Evolutionary conservation across 2,888 invertebrate genomes (phyloP).

Genomic region (Lymantria monacha): DNA sequence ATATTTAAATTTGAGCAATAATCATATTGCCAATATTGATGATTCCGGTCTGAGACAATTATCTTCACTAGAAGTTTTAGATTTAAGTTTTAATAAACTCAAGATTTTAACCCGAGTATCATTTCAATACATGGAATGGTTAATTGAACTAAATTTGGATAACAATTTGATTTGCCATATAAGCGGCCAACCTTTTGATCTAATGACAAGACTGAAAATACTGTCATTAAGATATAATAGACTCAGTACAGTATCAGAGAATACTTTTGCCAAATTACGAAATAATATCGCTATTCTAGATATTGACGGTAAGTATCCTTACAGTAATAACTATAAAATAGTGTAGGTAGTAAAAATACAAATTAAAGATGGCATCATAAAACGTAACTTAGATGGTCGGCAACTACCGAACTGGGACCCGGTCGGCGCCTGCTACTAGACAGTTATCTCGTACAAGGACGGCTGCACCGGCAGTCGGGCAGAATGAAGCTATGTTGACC

Average conservation of each 20-base stretch:
- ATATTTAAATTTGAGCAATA: conserved; percentile 91
- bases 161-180: conserved; percentile 92
- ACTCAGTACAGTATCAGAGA: conserved; percentile 87
- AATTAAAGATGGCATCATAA: too few relatives aligned
- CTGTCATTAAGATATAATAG: conserved; percentile 90
- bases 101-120: conserved; percentile 86
- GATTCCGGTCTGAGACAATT: conserved; percentile 88
- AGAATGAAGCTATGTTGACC: too few relatives aligned
- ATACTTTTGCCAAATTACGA: conserved; percentile 87
- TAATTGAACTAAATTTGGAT: conserved; percentile 93
- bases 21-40: conserved; percentile 88
- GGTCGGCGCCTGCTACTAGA: too few relatives aligned
- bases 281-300: conserved; percentile 92
- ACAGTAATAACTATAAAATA: neutral
- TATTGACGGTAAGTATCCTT: conserved; percentile 86
- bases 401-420: too few relatives aligned
- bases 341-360: neutral
- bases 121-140: conserved; percentile 89
- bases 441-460: too few relatives aligned
- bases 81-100: conserved; percentile 90
- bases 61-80: conserved; percentile 91
- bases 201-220: conserved; percentile 91
- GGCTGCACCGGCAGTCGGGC: too few relatives aligned
- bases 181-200: conserved; percentile 90
- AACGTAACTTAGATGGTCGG: too few relatives aligned